These are phyloP conservation scores for Cataglyphis cursor DNA, from an alignment of 2,888 invertebrate species.

Conservation along the genomic window DNA sequence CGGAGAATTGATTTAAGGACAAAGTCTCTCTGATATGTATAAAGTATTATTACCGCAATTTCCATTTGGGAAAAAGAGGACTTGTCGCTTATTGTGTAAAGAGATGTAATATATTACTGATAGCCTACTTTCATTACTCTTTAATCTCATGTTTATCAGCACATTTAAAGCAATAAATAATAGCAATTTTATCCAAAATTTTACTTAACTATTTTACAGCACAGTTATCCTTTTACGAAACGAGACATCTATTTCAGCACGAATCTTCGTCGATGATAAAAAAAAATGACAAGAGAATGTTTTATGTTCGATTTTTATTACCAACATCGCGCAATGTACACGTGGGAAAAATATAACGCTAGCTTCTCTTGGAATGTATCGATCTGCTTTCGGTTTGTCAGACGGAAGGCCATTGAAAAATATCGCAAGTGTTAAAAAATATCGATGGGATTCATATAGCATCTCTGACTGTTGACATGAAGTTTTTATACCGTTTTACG, in stretches of 20 bases:
- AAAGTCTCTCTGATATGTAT: not conserved
- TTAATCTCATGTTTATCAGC: constrained; percentile 9
- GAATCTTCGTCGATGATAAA: constrained; percentile 44
- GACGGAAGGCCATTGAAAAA: constrained; percentile 43
- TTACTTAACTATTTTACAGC: constrained; percentile 32
- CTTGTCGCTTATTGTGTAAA: not conserved
- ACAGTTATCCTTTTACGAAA: constrained; percentile 16
- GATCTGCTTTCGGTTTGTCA: constrained; percentile 42
- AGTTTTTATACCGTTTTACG: constrained; percentile 42
- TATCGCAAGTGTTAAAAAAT: constrained; percentile 52
- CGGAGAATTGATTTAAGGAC: not conserved
- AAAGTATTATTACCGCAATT: not conserved
- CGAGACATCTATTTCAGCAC: constrained; percentile 22
- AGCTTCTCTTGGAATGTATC: constrained; percentile 24
- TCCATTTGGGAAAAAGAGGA: not conserved
- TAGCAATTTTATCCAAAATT: constrained; percentile 14
- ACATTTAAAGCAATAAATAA: constrained; percentile 22
- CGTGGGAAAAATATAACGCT: constrained; percentile 34
- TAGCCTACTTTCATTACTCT: constrained; percentile 21
- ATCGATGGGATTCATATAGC: constrained; percentile 18
- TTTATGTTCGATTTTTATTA: constrained; percentile 57
- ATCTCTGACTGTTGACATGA: constrained; percentile 32
- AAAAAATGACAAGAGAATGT: constrained; percentile 45
- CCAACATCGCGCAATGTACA: not conserved
- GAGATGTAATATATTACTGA: not conserved